Evolutionary conservation across 2,888 invertebrate genomes (phyloP).

Genomic region (Brenthis hecate): DNA sequence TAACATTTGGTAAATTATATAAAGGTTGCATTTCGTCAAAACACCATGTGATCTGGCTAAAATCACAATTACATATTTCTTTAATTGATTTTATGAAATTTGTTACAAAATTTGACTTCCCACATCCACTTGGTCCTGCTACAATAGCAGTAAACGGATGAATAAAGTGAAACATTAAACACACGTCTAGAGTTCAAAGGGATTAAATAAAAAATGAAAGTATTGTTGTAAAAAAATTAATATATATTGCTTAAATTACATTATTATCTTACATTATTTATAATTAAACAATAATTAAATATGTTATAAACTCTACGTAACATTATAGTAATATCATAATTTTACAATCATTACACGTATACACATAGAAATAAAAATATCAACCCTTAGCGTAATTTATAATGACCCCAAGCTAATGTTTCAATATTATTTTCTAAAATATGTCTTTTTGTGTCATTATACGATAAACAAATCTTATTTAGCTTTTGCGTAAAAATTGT

Average conservation of each 20-base stretch:
- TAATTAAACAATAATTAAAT: no score
- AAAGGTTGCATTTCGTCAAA: constrained; percentile 40
- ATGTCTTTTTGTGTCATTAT: no score
- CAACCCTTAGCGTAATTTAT: background rate
- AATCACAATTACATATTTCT: constrained; percentile 28
- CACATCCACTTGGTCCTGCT: constrained; percentile 32
- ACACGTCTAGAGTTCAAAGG: background rate
- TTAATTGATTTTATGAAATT: constrained; percentile 29
- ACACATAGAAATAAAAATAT: background rate
- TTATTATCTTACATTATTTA: background rate
- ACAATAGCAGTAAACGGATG: constrained; percentile 42
- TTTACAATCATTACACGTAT: background rate
- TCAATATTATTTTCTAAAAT: no score
- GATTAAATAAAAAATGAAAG: no score
- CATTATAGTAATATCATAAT: background rate
- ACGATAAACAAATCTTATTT: background rate
- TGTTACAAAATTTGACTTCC: constrained; percentile 39
- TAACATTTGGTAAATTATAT: constrained; percentile 41
- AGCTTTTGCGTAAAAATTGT: constrained; percentile 40
- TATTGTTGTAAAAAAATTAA: background rate
- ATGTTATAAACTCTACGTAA: background rate
- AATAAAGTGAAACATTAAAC: constrained; percentile 11
- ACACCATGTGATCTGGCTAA: constrained; percentile 34
- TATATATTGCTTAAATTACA: background rate
- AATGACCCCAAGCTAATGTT: no score